Evolutionary conservation across 2,888 invertebrate species (phyloP).

Genomic region (Drosophila diplacantha): DNA sequence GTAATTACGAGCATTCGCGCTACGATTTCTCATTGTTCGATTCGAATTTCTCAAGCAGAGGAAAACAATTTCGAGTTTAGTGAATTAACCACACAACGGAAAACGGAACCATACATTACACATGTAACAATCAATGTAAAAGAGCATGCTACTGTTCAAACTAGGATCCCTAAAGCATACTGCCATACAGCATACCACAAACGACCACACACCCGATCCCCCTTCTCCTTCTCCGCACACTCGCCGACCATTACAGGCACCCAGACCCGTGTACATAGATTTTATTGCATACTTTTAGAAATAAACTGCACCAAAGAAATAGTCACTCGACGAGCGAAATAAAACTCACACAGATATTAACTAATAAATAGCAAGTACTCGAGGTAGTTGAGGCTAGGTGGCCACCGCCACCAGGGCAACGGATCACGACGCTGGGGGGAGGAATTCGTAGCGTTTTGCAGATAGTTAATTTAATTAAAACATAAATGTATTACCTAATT

Average conservation of each 20-base stretch:
- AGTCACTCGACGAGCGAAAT: slow-evolving; percentile 26
- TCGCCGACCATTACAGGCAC: slow-evolving; percentile 53
- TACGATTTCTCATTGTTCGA: slow-evolving; percentile 41
- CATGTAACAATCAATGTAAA: slow-evolving; percentile 71
- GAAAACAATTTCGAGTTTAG: slow-evolving; percentile 29
- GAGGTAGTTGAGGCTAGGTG: slow-evolving; percentile 1
- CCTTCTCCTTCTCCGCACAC: background rate
- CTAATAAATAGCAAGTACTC: slow-evolving; percentile 25
- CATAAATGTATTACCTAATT: slow-evolving; percentile 62
- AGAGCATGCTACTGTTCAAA: slow-evolving; percentile 59
- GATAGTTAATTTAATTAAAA: slow-evolving; percentile 65
- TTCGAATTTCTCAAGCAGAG: slow-evolving; percentile 33
- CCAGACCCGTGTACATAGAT: slow-evolving; percentile 66
- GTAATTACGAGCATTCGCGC: slow-evolving; percentile 28
- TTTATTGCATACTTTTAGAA: slow-evolving; percentile 66
- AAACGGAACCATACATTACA: slow-evolving; percentile 41
- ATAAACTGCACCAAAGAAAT: slow-evolving; percentile 65
- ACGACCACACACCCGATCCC: background rate
- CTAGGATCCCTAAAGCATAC: slow-evolving; percentile 34
- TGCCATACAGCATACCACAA: slow-evolving; percentile 2
- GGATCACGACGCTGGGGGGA: background rate
- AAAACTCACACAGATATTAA: slow-evolving; percentile 13
- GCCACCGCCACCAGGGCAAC: background rate
- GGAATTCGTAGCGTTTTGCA: slow-evolving; percentile 23
- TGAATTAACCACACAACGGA: slow-evolving; percentile 28